Evolutionary conservation across 2,888 invertebrate species (phyloP).

Genomic region (Amblyteles armatorius): DNA sequence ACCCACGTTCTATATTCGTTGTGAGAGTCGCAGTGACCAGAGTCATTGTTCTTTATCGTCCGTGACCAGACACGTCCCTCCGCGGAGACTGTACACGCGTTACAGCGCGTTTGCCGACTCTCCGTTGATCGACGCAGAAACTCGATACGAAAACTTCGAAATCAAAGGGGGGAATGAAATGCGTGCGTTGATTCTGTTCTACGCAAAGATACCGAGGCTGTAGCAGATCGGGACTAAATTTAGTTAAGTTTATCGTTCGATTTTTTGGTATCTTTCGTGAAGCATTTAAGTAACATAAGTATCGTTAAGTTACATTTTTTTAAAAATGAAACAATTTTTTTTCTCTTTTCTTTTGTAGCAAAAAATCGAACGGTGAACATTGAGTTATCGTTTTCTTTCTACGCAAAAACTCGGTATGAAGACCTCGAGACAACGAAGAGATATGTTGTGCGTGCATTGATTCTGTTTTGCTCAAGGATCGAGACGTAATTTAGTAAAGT

Average conservation of each 20-base stretch:
- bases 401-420: background rate
- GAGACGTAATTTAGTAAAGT: background rate
- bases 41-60: constrained; percentile 77
- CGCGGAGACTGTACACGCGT: constrained; percentile 34
- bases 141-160: constrained; percentile 45
- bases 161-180: background rate
- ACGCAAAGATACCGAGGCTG: background rate
- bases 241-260: constrained; percentile 11
- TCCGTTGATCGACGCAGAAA: constrained; percentile 62
- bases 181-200: constrained; percentile 31
- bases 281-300: background rate
- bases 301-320: background rate
- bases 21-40: constrained; percentile 76
- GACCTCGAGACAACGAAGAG: background rate
- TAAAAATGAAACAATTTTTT: background rate
- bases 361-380: too few relatives aligned
- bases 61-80: constrained; percentile 63
- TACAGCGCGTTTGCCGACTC: background rate
- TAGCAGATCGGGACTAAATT: background rate
- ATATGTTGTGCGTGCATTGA: constrained; percentile 31
- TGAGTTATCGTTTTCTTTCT: background rate
- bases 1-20: constrained; percentile 83
- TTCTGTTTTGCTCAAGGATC: constrained; percentile 43
- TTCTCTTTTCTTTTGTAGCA: background rate
- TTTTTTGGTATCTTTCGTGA: background rate